Evolutionary conservation across 2,888 invertebrate species (phyloP), one percentile per base, ranked within the genome.

Genomic region (Xanthia togata): DNA sequence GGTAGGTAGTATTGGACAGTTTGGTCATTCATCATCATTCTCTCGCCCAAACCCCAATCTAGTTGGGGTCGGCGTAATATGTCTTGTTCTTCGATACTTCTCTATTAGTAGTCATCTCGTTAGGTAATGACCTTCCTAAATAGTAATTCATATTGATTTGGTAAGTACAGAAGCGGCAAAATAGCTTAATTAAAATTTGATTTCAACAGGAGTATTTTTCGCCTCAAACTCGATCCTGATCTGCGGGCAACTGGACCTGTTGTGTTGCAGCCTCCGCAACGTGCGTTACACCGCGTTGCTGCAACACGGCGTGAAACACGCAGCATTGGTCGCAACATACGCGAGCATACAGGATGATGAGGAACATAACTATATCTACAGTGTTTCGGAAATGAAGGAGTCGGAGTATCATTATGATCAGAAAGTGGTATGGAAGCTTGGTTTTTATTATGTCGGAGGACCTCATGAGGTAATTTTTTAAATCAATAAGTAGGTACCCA

Each of bases 241-340:
- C 53, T 96, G 96, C 88, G 96, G 96, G 0, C 96, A 96, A 86
- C 78, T 96, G n/a, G 96, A 96, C 70, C 78, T 96, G 0, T 78
- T 96, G 0, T 96, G 96, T 88, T 96, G 96, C 84, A 93, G 94
- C 53, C 88, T 96, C 0, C 93, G 96, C 55, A 96, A 96, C 83
- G 91, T 87, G 2, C 93, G 95, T 2, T 95, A 92, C 88, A 94
- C 96, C 0, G 96, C 94, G 0, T 83, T 96, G 62, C 86, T 96
- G 59, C 89, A 86, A 64, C 74, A 79, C 2, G 95, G 94, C 0
- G 92, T 93, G 5, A 79, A 71, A 3, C 93, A 95, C 72, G 65
- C 83, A 0, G 87, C 92, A 0, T 70, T 96, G 6, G 82, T 81
- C 0, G 80, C 76, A 0, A 78, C 80, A 0, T 84, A 90, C 67